A percentile compares a stretch with the other conserved stretches of the same genome.
phyloP scores from a whole-genome alignment of 2,113 vertebrate genomes.

The Sinosuthora webbiana region DNA sequence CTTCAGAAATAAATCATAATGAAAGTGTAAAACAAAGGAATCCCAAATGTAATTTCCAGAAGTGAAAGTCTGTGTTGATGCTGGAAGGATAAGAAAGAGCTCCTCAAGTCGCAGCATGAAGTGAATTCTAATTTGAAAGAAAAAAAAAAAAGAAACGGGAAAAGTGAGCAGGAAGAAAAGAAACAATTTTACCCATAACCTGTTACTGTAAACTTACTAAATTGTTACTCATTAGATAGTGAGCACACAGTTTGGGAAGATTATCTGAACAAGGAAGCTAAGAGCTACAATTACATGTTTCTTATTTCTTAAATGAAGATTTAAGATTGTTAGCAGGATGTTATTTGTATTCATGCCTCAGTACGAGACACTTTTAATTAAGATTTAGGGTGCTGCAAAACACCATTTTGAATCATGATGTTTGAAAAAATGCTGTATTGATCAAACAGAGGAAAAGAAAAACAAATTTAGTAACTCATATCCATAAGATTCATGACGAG shows the following conservation, averaged over 20 bases:
- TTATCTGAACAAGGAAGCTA: background rate
- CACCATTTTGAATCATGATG: background rate
- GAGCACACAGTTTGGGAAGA: background rate
- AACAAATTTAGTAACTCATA: background rate
- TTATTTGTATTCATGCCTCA: background rate
- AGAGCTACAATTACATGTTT: background rate
- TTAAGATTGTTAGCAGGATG: background rate
- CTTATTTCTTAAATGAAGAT: background rate
- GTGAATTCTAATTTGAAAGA: background rate
- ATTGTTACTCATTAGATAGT: background rate
- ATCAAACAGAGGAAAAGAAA: background rate
- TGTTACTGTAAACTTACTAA: background rate
- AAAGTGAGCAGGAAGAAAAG: background rate
- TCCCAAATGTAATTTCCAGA: background rate
- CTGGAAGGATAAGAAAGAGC: background rate
- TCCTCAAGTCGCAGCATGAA: background rate
- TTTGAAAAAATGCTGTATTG: background rate
- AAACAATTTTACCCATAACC: background rate
- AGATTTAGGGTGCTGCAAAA: background rate
- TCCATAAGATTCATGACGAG: background rate
- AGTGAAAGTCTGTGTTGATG: background rate
- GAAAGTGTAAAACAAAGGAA: background rate
- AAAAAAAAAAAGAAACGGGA: too few species aligned
- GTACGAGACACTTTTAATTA: background rate
- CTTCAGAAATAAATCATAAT: background rate